phyloP scores from a whole-genome alignment of 2,113 vertebrate species.

The Mesitornis unicolor region DNA sequence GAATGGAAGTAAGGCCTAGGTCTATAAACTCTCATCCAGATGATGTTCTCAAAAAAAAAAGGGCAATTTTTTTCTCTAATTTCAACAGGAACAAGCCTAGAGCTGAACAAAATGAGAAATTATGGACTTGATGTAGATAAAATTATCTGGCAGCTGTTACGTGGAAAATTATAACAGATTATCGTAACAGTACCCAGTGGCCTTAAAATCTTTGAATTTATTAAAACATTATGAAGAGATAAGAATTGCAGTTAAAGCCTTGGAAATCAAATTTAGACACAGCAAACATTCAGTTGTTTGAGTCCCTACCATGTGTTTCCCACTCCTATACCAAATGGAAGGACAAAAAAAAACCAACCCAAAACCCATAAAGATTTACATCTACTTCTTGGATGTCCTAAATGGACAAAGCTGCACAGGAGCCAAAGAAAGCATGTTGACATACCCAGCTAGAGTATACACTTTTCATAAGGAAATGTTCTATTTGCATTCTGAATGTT shows the following conservation, averaged over 20 bases:
- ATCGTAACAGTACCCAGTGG: background rate
- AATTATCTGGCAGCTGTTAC: background rate
- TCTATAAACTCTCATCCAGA: background rate
- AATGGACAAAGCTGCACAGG: background rate
- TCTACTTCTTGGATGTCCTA: background rate
- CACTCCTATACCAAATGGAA: background rate
- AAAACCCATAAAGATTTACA: background rate
- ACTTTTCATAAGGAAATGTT: background rate
- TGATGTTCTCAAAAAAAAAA: background rate
- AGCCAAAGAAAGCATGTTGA: background rate
- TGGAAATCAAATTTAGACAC: conserved; percentile 4
- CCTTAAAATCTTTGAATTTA: conserved; percentile 28
- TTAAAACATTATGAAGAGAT: conserved; percentile 19
- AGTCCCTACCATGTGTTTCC: background rate
- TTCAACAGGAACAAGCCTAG: conserved; percentile 21
- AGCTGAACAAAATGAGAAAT: conserved; percentile 35
- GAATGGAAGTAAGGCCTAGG: background rate
- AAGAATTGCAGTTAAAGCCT: background rate
- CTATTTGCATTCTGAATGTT: background rate
- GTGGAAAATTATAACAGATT: background rate
- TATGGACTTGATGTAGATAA: conserved; percentile 3
- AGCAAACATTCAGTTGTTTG: background rate
- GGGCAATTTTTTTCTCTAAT: background rate
- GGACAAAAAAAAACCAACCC: no score
- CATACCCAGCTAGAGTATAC: fast-evolving